A percentile compares a stretch with the other conserved stretches of the same genome.
phyloP scores from a whole-genome alignment of 2,888 invertebrate species.

The Monoplex corrugatus region DNA sequence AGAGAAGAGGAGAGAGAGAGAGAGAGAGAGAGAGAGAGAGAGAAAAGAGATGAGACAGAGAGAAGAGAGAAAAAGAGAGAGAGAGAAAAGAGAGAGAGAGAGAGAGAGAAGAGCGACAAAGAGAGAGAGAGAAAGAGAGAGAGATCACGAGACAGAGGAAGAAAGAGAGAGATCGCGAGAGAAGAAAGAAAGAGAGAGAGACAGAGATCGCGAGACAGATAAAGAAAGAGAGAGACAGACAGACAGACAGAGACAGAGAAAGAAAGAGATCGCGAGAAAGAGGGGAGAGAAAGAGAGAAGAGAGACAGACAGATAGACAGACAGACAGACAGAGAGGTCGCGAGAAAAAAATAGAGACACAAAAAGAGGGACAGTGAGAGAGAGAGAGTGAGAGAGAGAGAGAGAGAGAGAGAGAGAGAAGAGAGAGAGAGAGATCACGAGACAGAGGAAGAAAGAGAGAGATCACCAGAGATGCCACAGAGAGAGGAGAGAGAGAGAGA shows the following conservation, averaged over 20 bases:
- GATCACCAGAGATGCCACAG: too few species aligned
- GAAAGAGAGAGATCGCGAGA: too few species aligned
- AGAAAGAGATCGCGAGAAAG: neutral
- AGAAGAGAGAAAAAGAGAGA: slow-evolving; percentile 1
- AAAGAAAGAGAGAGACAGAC: slow-evolving; percentile 41
- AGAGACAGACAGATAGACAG: neutral
- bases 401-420: too few species aligned
- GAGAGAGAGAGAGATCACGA: too few species aligned
- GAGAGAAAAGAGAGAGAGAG: slow-evolving; percentile 38
- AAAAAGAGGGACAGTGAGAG: slow-evolving; percentile 38
- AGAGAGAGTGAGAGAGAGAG: neutral
- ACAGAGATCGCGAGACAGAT: neutral
- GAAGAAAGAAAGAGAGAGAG: slow-evolving; percentile 24
- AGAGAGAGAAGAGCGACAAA: slow-evolving; percentile 33
- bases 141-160: neutral
- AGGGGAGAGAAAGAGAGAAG: neutral
- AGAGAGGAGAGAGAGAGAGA: neutral
- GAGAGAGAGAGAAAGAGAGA: slow-evolving; percentile 40
- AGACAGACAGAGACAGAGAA: slow-evolving; percentile 32
- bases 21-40: too few species aligned
- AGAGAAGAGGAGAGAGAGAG: too few species aligned
- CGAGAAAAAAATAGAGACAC: neutral
- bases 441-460: too few species aligned
- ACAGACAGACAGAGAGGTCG: slow-evolving; percentile 1
- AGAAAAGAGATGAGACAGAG: neutral